Evolutionary conservation across 2,113 vertebrate species (phyloP).

Genomic region (Dasypus novemcinctus): DNA sequence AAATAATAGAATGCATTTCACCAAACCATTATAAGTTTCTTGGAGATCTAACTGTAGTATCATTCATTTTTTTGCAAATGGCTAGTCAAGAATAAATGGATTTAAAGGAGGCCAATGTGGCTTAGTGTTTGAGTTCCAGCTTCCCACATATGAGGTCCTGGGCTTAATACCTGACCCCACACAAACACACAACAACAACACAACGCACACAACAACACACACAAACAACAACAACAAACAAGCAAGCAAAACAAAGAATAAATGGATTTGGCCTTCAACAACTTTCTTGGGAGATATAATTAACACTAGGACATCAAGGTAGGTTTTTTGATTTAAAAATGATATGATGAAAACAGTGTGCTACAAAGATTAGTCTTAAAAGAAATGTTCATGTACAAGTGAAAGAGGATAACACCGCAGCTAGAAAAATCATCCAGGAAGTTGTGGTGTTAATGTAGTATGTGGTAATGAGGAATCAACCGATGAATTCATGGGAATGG

Average conservation of each 20-base stretch:
- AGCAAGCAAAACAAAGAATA: background rate
- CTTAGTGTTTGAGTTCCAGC: too few species aligned
- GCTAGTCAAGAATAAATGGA: background rate
- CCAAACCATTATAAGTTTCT: background rate
- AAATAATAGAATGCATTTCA: background rate
- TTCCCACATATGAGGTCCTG: too few species aligned
- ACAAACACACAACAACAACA: too few species aligned
- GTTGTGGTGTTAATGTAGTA: background rate
- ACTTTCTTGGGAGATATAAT: background rate
- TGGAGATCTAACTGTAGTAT: background rate
- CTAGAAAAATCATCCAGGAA: background rate
- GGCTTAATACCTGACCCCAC: too few species aligned
- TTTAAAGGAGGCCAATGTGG: background rate
- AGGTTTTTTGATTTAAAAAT: background rate
- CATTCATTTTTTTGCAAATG: background rate
- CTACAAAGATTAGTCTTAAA: background rate
- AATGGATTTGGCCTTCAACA: background rate
- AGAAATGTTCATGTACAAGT: background rate
- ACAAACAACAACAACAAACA: too few species aligned
- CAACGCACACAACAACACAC: too few species aligned
- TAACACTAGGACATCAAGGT: background rate
- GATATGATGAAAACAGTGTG: background rate
- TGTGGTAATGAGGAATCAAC: background rate
- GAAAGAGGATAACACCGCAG: background rate
- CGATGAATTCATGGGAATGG: background rate